phyloP scores from a whole-genome alignment of 2,888 invertebrate genomes.

The Eupithecia subfuscata region DNA sequence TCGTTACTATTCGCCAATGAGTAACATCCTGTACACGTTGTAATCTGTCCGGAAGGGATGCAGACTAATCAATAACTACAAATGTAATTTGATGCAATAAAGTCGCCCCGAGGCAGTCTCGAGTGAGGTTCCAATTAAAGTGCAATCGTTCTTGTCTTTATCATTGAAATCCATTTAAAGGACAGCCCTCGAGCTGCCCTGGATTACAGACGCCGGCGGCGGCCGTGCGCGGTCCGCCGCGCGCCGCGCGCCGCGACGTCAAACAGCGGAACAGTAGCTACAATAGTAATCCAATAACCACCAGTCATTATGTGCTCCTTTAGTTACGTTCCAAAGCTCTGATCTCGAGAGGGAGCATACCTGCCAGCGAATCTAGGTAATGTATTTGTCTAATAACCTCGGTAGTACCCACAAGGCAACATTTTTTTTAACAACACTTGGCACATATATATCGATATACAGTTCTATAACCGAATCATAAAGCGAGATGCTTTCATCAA shows the following conservation, averaged over 20 bases:
- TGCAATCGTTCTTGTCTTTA: not conserved
- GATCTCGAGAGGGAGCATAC: not conserved
- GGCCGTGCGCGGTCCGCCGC: too few species aligned
- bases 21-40: too few species aligned
- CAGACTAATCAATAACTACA: not conserved
- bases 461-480: constrained; percentile 60
- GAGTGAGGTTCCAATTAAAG: not conserved
- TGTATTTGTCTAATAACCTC: not conserved
- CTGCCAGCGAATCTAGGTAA: not conserved
- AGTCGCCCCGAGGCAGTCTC: not conserved
- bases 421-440: constrained; percentile 30
- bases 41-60: not conserved
- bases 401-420: constrained; percentile 30
- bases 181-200: too few species aligned
- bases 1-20: too few species aligned
- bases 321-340: not conserved
- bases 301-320: not conserved
- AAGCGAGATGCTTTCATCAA: constrained; percentile 64
- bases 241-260: too few species aligned
- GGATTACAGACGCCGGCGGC: too few species aligned
- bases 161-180: not conserved
- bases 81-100: not conserved
- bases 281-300: not conserved
- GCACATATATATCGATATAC: constrained; percentile 60
- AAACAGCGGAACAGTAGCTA: too few species aligned